Conservation (phyloP, 2,113 vertebrate genomes). For the Pelvicachromis taeniatus region DNA sequence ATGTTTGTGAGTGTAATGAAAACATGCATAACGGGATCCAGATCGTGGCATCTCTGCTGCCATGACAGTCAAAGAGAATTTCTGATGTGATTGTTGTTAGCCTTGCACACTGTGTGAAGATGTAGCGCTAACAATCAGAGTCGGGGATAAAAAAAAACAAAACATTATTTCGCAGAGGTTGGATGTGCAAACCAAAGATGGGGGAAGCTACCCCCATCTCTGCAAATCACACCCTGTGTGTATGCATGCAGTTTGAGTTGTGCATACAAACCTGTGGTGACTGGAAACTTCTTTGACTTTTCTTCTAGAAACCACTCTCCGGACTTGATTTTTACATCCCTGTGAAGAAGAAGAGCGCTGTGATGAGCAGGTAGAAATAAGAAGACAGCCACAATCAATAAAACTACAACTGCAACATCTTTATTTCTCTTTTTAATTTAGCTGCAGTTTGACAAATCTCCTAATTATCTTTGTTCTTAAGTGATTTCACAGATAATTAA, state of each 20-base stretch:
- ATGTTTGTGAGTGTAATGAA: not conserved
- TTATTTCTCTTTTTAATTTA: not conserved
- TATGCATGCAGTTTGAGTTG: not conserved
- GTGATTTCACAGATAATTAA: not conserved
- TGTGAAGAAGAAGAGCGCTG: constrained; percentile 43
- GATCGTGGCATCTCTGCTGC: not conserved
- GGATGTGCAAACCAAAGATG: not conserved
- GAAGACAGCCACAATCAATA: not conserved
- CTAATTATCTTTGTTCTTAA: not conserved
- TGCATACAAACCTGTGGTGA: constrained; percentile 70
- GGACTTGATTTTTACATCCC: constrained; percentile 85
- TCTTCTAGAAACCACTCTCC: constrained; percentile 94
- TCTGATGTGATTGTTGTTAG: not conserved
- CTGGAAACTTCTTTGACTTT: constrained; percentile 84
- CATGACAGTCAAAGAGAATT: not conserved
- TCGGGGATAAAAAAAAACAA: not conserved
- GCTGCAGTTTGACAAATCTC: not conserved
- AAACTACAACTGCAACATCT: not conserved
- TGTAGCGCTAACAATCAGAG: not conserved
- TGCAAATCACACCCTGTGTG: not conserved
- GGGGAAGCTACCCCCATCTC: too few relatives aligned
- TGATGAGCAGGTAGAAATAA: not conserved
- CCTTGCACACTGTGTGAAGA: not conserved
- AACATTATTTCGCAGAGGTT: not conserved
- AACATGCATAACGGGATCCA: not conserved